Conservation (phyloP, 2,797 vertebrate species). For the Chelon auratus region DNA sequence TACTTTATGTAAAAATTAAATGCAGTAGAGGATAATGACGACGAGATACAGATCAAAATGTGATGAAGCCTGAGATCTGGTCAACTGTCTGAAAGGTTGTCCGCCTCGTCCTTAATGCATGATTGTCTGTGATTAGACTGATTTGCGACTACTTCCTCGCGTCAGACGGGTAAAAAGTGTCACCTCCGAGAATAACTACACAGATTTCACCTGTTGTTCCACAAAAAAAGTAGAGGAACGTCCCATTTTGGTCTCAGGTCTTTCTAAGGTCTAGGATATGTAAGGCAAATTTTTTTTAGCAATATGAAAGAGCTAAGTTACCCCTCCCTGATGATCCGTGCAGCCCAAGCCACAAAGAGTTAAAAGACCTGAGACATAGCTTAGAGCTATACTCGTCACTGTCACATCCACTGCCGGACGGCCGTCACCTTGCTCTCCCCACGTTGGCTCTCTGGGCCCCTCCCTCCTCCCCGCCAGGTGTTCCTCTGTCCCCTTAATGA, state of each 20-base stretch:
- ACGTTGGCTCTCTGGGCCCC: conserved; percentile 43
- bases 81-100: neutral
- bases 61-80: neutral
- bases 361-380: conserved; percentile 15
- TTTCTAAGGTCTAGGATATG: too few species aligned
- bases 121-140: neutral
- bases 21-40: neutral
- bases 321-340: neutral
- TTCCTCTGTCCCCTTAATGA: conserved; percentile 73
- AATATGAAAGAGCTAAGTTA: neutral
- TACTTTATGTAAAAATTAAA: neutral
- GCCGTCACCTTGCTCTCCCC: conserved; percentile 48
- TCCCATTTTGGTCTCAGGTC: too few species aligned
- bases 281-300: too few species aligned
- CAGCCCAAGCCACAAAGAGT: neutral
- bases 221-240: too few species aligned
- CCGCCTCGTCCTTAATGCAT: neutral
- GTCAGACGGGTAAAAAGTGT: too few species aligned
- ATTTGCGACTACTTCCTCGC: too few species aligned
- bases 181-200: too few species aligned
- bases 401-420: conserved; percentile 46
- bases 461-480: conserved; percentile 73
- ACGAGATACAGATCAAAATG: neutral
- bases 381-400: conserved; percentile 38
- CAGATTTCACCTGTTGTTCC: too few species aligned